Conservation (phyloP, 2,797 vertebrate species). For the Gobionotothen gibberifrons region DNA sequence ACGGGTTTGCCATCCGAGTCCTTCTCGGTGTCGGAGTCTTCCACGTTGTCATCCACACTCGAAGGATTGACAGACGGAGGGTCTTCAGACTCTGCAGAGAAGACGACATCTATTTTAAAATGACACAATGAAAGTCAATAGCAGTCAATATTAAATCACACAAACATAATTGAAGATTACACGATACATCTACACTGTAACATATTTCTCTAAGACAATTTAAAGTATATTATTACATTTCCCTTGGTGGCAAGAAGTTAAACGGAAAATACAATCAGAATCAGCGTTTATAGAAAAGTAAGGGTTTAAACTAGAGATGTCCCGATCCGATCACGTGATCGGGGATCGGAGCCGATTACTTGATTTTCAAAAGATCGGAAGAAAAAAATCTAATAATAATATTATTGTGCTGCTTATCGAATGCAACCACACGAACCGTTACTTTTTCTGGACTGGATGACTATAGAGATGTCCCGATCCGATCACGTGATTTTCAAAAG, state of each 20-base stretch:
- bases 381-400: no score
- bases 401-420: no score
- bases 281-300: no score
- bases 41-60: conserved; percentile 95
- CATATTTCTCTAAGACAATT: not conserved
- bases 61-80: conserved; percentile 94
- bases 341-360: no score
- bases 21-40: conserved; percentile 94
- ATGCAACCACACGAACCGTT: no score
- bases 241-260: not conserved
- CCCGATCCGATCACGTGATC: no score
- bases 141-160: not conserved
- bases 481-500: no score
- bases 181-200: not conserved
- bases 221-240: not conserved
- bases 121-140: not conserved
- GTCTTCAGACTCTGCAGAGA: conserved; percentile 93
- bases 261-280: not conserved
- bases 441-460: no score
- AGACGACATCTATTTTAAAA: conserved; percentile 8
- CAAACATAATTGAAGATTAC: not conserved
- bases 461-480: no score
- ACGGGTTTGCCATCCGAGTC: conserved; percentile 89
- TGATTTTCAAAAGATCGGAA: no score
- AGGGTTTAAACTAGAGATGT: no score